A percentile compares a stretch with the other conserved stretches of the same genome.
phyloP scores from a whole-genome alignment of 2,797 vertebrate species.

The Pogonophryne albipinna region DNA sequence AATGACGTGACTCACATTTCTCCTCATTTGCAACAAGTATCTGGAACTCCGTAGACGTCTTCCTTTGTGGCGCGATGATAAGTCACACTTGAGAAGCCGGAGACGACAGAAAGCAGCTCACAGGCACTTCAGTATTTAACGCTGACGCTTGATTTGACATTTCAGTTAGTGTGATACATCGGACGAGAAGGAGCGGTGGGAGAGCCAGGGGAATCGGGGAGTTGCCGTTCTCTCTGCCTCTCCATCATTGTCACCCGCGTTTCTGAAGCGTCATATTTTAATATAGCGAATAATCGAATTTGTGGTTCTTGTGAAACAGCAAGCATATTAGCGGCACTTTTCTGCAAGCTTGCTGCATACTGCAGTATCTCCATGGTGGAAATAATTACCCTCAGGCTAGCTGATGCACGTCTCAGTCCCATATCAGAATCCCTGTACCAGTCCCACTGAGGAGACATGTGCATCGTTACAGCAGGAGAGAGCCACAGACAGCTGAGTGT shows the following conservation, averaged over 20 bases:
- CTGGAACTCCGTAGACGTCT: constrained; percentile 29
- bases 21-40: constrained; percentile 38
- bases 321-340: constrained; percentile 14
- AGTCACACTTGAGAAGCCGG: constrained; percentile 49
- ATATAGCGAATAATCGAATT: constrained; percentile 55
- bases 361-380: constrained; percentile 18
- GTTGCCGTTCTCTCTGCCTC: constrained; percentile 30
- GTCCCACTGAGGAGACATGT: too few species aligned
- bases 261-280: constrained; percentile 56
- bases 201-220: constrained; percentile 4
- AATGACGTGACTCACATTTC: constrained; percentile 2
- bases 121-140: constrained; percentile 62
- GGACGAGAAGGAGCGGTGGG: constrained; percentile 24
- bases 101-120: constrained; percentile 56
- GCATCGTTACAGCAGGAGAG: too few species aligned
- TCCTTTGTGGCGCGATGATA: constrained; percentile 40
- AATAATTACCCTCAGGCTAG: constrained; percentile 12
- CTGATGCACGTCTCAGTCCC: background rate
- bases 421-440: too few species aligned
- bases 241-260: constrained; percentile 57
- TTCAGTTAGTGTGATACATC: constrained; percentile 59
- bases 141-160: constrained; percentile 65
- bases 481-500: too few species aligned
- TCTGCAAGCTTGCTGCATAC: constrained; percentile 10
- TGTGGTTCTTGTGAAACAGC: constrained; percentile 33